These are phyloP conservation scores for Mesorhabditis spiculigera DNA, from an alignment of 2,888 invertebrate species.

Conservation along the genomic window DNA sequence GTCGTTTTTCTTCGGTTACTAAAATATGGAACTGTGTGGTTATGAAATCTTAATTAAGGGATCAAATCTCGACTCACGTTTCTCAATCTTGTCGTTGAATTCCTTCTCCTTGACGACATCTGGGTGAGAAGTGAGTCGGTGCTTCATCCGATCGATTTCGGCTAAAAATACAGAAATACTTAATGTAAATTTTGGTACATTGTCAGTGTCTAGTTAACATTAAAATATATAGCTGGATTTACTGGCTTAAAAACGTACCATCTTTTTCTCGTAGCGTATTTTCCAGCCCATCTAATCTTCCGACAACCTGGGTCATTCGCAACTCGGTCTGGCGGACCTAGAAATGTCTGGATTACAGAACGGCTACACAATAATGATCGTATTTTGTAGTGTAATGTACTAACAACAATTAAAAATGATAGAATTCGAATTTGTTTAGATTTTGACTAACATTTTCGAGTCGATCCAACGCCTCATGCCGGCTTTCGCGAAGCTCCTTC, in stretches of 20 bases:
- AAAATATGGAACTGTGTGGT: conserved; percentile 6
- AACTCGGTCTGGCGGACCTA: conserved; percentile 33
- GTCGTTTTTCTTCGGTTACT: conserved; percentile 68
- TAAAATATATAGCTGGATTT: not conserved
- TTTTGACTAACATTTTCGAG: conserved; percentile 44
- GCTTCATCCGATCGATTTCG: conserved; percentile 81
- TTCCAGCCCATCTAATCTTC: conserved; percentile 91
- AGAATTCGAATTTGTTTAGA: too few relatives aligned
- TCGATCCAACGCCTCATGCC: conserved; percentile 76
- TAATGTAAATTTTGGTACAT: not conserved
- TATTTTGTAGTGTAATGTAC: not conserved
- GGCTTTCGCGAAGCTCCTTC: conserved; percentile 80
- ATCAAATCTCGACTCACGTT: conserved; percentile 12
- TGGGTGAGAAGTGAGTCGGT: conserved; percentile 30
- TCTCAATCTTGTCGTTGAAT: conserved; percentile 30
- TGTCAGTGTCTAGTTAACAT: not conserved
- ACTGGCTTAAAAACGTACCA: not conserved
- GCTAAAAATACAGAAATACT: not conserved
- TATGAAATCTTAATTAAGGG: not conserved
- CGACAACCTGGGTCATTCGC: conserved; percentile 38
- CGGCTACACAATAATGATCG: too few relatives aligned
- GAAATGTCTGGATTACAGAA: too few relatives aligned
- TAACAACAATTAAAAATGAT: not conserved
- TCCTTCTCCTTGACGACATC: conserved; percentile 39
- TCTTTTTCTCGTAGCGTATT: conserved; percentile 95